phyloP scores from a whole-genome alignment of 2,888 invertebrate species.

The Xanthorhoe designata region DNA sequence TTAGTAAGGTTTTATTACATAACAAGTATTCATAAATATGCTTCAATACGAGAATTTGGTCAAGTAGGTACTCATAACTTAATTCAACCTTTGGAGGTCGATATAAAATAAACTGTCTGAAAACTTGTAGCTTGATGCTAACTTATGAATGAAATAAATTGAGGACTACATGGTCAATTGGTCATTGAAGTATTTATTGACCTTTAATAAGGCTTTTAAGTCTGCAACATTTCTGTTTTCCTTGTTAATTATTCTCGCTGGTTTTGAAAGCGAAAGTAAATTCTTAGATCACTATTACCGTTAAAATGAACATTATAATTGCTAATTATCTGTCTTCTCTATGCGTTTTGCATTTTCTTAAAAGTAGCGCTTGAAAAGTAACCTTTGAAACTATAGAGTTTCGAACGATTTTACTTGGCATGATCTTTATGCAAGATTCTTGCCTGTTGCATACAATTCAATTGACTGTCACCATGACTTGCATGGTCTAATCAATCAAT shows the following conservation, averaged over 20 bases:
- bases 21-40: not conserved
- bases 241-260: not conserved
- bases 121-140: not conserved
- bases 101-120: constrained; percentile 10
- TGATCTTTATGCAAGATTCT: too few relatives aligned
- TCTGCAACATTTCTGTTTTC: not conserved
- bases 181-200: not conserved
- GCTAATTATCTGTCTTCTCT: not conserved
- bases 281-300: not conserved
- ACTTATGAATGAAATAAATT: constrained; percentile 16
- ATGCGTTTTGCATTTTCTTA: not conserved
- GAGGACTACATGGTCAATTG: constrained; percentile 12
- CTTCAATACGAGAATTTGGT: constrained; percentile 12
- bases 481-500: too few relatives aligned
- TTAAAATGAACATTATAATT: not conserved
- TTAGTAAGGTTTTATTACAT: not conserved
- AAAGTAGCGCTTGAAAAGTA: not conserved
- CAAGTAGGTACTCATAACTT: constrained; percentile 6
- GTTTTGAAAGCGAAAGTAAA: not conserved
- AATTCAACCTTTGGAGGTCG: constrained; percentile 16
- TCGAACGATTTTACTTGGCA: too few relatives aligned
- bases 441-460: too few relatives aligned
- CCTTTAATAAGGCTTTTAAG: not conserved
- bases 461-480: too few relatives aligned
- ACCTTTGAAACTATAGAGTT: not conserved